phyloP scores from a whole-genome alignment of 2,113 vertebrate species.

The Anser brachyrhynchus region DNA sequence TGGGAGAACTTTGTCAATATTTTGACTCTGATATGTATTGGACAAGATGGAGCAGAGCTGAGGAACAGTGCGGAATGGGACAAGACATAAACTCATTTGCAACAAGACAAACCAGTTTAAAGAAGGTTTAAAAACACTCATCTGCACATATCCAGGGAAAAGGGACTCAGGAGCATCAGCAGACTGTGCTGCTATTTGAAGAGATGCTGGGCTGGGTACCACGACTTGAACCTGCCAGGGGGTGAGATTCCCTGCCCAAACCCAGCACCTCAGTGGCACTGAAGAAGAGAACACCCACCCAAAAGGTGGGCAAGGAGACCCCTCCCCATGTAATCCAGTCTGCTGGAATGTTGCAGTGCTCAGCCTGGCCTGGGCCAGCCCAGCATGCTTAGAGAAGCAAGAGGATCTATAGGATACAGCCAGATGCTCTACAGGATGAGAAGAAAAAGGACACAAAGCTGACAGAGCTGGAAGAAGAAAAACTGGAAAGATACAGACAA shows the following conservation, averaged over 20 bases:
- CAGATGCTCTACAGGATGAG: background rate
- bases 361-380: background rate
- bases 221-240: background rate
- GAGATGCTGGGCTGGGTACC: background rate
- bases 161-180: fast-evolving
- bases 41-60: background rate
- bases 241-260: background rate
- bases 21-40: background rate
- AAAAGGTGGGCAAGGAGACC: background rate
- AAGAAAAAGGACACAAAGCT: background rate
- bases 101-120: background rate
- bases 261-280: fast-evolving
- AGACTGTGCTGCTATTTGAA: background rate
- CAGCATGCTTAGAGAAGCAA: background rate
- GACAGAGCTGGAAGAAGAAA: background rate
- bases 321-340: background rate
- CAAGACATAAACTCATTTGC: slow-evolving; percentile 49
- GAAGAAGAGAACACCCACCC: background rate
- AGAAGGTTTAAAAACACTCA: background rate
- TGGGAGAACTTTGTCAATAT: background rate
- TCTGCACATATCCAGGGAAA: background rate
- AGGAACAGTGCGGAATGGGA: background rate
- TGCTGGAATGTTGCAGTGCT: background rate
- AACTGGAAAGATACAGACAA: background rate
- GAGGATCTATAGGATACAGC: background rate